These are phyloP conservation scores for Fringilla coelebs DNA, from an alignment of 2,797 vertebrate genomes.

Conservation along the genomic window DNA sequence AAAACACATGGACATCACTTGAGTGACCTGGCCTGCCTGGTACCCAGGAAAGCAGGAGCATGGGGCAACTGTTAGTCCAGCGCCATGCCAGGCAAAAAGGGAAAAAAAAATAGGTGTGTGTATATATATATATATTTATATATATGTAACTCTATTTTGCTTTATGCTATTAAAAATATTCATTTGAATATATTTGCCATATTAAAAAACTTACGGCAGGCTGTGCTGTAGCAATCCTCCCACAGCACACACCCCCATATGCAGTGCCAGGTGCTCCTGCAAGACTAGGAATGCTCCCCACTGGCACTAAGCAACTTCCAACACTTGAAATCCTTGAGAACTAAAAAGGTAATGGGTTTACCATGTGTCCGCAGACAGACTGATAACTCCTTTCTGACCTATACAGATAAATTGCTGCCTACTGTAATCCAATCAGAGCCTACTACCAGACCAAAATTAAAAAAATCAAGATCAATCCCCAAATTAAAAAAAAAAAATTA, in stretches of 20 bases:
- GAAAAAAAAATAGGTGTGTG: background rate
- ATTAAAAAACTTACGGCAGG: background rate
- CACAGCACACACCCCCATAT: background rate
- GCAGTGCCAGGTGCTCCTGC: background rate
- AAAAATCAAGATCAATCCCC: background rate
- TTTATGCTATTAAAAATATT: background rate
- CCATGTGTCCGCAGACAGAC: background rate
- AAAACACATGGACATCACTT: background rate
- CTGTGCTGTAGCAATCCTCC: background rate
- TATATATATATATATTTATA: too few species aligned
- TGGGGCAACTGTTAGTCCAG: background rate
- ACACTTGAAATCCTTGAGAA: background rate
- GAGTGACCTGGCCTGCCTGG: background rate
- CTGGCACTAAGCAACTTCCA: background rate
- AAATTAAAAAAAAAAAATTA: background rate
- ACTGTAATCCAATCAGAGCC: rapidly evolving
- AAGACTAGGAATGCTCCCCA: rapidly evolving
- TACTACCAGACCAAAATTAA: background rate
- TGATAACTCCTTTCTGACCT: background rate
- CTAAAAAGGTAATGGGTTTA: background rate
- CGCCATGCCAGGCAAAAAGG: background rate
- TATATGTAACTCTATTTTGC: background rate
- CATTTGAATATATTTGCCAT: background rate
- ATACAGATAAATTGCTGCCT: background rate
- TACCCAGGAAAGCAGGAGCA: background rate